Conservation (phyloP, 2,888 invertebrate genomes). For the Bimastos eiseni region DNA sequence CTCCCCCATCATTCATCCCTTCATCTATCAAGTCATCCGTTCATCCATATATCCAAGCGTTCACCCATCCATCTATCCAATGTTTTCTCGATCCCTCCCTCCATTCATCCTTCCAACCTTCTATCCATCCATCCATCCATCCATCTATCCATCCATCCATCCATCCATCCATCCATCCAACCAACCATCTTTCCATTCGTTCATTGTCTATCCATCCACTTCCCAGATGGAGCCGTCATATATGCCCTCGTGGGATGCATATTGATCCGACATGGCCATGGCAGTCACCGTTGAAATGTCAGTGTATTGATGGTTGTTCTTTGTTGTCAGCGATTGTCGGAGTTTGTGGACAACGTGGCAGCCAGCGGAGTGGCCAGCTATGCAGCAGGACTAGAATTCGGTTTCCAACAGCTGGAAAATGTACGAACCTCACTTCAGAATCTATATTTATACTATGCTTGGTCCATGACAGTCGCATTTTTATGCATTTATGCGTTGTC, state of each 20-base stretch:
- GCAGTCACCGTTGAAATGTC: background rate
- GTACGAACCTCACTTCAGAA: constrained; percentile 50
- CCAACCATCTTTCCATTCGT: background rate
- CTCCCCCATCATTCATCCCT: background rate
- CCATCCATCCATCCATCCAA: background rate
- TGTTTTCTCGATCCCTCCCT: background rate
- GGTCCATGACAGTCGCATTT: background rate
- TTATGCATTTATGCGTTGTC: background rate
- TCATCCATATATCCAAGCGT: background rate
- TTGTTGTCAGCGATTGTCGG: constrained; percentile 40
- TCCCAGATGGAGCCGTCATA: background rate
- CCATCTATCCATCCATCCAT: background rate
- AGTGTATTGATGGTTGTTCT: background rate
- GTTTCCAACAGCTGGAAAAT: constrained; percentile 62
- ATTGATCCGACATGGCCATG: background rate
- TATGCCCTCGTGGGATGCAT: background rate
- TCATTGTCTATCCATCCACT: background rate
- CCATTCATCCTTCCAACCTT: background rate
- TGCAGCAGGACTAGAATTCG: constrained; percentile 62
- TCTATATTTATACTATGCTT: no score
- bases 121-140: background rate
- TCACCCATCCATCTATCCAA: no score
- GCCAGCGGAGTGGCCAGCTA: constrained; percentile 63
- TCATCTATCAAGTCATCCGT: background rate
- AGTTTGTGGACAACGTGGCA: constrained; percentile 58